Conservation (phyloP, 1,140 invertebrate species). For the Dinothrombium tinctorium region DNA sequence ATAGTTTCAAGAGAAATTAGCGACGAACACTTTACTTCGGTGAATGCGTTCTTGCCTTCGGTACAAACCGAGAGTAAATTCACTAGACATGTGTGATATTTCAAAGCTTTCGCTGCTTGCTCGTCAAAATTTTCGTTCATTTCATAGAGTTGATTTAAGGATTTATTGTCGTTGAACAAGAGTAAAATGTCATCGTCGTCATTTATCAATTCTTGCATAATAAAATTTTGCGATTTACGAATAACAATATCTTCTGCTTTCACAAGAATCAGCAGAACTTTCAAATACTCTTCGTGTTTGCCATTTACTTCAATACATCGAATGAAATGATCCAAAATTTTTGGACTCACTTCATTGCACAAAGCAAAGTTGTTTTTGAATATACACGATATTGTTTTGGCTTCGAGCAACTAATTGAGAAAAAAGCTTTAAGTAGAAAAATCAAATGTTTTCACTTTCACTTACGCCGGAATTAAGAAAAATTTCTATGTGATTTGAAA, state of each 20-base stretch:
- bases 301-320: slow-evolving; percentile 91
- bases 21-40: slow-evolving; percentile 96
- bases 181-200: slow-evolving; percentile 88
- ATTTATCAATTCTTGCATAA: slow-evolving; percentile 95
- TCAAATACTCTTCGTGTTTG: slow-evolving; percentile 75
- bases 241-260: slow-evolving; percentile 89
- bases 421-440: no score
- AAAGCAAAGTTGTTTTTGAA: slow-evolving; percentile 83
- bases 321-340: slow-evolving; percentile 92
- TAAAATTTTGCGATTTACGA: slow-evolving; percentile 81
- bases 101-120: slow-evolving; percentile 34
- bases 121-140: slow-evolving; percentile 59
- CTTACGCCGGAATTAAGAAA: slow-evolving; percentile 74
- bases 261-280: slow-evolving; percentile 88
- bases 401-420: no score
- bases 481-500: slow-evolving; percentile 83
- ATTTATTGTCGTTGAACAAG: slow-evolving; percentile 69
- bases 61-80: slow-evolving; percentile 88
- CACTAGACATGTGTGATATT: slow-evolving; percentile 91
- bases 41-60: slow-evolving; percentile 92
- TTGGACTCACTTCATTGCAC: slow-evolving; percentile 84
- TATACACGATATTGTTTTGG: slow-evolving; percentile 82
- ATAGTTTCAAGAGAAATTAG: slow-evolving; percentile 89
- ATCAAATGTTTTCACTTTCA: no score
- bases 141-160: slow-evolving; percentile 67